phyloP scores from a whole-genome alignment of 2,797 vertebrate species.

The Garrulus glandarius region DNA sequence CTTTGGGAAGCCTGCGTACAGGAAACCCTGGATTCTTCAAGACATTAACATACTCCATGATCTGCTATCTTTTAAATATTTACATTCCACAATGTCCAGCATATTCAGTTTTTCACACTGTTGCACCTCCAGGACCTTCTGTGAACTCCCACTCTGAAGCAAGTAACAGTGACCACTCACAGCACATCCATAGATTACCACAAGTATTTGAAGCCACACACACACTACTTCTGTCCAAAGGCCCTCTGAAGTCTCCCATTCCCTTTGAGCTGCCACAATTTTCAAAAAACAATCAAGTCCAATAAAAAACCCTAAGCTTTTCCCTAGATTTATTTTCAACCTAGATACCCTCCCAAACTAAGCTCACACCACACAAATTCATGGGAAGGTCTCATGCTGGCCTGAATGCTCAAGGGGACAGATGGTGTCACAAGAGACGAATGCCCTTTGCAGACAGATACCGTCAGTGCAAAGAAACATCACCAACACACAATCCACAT shows the following conservation, averaged over 20 bases:
- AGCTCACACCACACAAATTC: not conserved
- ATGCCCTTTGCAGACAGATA: accelerated
- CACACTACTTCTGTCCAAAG: not conserved
- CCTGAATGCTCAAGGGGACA: not conserved
- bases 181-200: accelerated
- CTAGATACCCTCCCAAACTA: not conserved
- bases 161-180: not conserved
- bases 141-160: not conserved
- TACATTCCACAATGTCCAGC: not conserved
- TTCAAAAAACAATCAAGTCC: not conserved
- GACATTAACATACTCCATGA: not conserved
- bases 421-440: not conserved
- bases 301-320: not conserved
- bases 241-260: not conserved
- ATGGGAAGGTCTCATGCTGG: accelerated
- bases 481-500: accelerated
- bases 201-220: not conserved
- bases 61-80: not conserved
- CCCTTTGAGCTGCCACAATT: not conserved
- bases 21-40: not conserved
- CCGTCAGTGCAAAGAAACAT: not conserved
- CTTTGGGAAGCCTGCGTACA: not conserved
- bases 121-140: not conserved
- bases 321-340: not conserved
- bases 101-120: not conserved